Conservation (phyloP, 2,113 vertebrate species). For the Megaptera novaeangliae region DNA sequence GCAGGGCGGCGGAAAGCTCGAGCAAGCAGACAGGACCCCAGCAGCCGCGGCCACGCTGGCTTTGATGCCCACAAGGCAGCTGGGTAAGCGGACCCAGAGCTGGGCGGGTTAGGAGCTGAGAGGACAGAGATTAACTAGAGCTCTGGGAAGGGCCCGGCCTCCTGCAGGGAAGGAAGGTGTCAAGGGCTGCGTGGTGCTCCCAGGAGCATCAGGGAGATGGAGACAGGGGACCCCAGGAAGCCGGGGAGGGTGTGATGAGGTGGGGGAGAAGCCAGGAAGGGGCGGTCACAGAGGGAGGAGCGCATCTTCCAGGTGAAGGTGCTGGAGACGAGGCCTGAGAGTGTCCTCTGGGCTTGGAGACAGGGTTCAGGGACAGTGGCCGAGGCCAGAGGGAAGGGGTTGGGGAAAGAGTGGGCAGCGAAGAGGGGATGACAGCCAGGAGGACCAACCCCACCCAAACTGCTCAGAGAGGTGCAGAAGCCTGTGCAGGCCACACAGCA, state of each 20-base stretch:
- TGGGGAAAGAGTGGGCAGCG: background rate
- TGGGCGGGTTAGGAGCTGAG: background rate
- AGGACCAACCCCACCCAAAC: background rate
- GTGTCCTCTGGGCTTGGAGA: background rate
- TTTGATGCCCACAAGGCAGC: background rate
- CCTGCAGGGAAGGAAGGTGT: too few species aligned
- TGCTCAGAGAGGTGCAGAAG: background rate
- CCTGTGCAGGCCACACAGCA: background rate
- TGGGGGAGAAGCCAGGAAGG: background rate
- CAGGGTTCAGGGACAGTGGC: rapidly evolving
- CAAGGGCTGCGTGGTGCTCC: background rate
- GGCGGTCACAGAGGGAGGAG: background rate
- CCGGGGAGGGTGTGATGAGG: background rate
- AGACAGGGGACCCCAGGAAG: background rate
- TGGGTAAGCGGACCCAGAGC: background rate
- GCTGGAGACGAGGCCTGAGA: background rate
- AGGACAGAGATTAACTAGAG: too few species aligned
- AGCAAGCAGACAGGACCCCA: rapidly evolving
- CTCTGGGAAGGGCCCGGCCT: background rate
- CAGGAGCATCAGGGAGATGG: background rate
- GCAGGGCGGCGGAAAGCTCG: background rate
- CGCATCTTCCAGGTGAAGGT: background rate
- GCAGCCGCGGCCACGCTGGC: background rate
- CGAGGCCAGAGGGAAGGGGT: background rate
- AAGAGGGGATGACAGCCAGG: background rate